Conservation (phyloP, 2,888 invertebrate species). For the Azorinus chamasolen region DNA sequence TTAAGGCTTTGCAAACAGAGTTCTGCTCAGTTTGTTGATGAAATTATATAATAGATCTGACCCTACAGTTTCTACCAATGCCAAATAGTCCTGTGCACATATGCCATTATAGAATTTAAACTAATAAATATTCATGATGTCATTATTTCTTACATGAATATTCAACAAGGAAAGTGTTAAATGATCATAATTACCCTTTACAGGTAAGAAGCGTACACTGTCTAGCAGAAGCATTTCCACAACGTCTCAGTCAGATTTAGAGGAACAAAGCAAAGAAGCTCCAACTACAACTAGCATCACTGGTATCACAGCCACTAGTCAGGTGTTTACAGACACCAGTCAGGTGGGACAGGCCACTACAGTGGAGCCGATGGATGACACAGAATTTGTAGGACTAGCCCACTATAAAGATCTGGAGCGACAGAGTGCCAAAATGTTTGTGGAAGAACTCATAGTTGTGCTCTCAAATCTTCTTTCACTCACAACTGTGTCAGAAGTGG, state of each 20-base stretch:
- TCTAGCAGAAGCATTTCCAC: constrained; percentile 36
- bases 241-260: constrained; percentile 36
- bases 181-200: too few relatives aligned
- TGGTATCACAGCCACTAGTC: background rate
- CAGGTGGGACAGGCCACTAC: background rate
- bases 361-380: background rate
- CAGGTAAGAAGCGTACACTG: constrained; percentile 17
- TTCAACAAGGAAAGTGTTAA: too few relatives aligned
- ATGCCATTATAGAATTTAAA: too few relatives aligned
- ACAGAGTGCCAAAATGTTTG: constrained; percentile 94
- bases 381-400: background rate
- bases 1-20: too few relatives aligned
- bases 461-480: constrained; percentile 92
- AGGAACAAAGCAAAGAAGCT: background rate
- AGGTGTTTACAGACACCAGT: background rate
- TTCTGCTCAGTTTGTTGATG: too few relatives aligned
- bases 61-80: too few relatives aligned
- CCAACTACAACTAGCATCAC: background rate
- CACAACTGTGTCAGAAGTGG: constrained; percentile 94
- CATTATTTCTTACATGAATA: too few relatives aligned
- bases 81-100: too few relatives aligned
- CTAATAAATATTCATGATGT: too few relatives aligned
- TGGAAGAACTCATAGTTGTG: constrained; percentile 91
- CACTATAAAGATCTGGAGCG: constrained; percentile 88
- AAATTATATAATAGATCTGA: too few relatives aligned